Evolutionary conservation across 2,113 vertebrate genomes (phyloP).

Genomic region (Pygoscelis adeliae): DNA sequence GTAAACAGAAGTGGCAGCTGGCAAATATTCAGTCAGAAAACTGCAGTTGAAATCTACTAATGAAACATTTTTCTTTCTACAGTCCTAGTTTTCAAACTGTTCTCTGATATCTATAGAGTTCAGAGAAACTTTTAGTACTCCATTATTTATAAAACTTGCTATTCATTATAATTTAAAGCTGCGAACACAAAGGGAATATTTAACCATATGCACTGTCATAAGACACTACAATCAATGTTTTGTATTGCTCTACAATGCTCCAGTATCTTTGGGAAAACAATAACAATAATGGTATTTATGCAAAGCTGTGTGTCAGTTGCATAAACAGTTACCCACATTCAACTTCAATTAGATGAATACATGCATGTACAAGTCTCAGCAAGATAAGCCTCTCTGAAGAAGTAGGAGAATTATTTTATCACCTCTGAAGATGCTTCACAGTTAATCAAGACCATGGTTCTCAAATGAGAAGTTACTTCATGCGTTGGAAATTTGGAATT

Average conservation of each 20-base stretch:
- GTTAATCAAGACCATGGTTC: not conserved
- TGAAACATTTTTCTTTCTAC: not conserved
- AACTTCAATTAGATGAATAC: not conserved
- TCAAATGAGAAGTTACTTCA: not conserved
- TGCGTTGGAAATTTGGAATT: not conserved
- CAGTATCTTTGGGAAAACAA: not conserved
- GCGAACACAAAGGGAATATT: slow-evolving; percentile 23
- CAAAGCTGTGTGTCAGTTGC: not conserved
- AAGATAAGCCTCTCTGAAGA: not conserved
- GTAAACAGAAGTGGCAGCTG: slow-evolving; percentile 14
- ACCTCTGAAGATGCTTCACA: not conserved
- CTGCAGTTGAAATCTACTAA: not conserved
- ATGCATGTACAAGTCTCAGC: not conserved
- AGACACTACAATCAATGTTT: not conserved
- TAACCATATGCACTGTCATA: not conserved
- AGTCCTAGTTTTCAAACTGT: not conserved
- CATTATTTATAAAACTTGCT: not conserved
- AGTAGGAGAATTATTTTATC: not conserved
- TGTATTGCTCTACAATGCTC: not conserved
- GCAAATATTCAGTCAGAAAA: slow-evolving; percentile 1
- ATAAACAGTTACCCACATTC: not conserved
- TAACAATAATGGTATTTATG: not conserved
- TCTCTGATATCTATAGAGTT: not conserved
- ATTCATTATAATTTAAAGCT: not conserved
- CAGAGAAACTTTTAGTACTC: not conserved